Evolutionary conservation across 2,113 vertebrate species (phyloP), one percentile per base, ranked within the genome.

Genomic region (Rafetus swinhoei): DNA sequence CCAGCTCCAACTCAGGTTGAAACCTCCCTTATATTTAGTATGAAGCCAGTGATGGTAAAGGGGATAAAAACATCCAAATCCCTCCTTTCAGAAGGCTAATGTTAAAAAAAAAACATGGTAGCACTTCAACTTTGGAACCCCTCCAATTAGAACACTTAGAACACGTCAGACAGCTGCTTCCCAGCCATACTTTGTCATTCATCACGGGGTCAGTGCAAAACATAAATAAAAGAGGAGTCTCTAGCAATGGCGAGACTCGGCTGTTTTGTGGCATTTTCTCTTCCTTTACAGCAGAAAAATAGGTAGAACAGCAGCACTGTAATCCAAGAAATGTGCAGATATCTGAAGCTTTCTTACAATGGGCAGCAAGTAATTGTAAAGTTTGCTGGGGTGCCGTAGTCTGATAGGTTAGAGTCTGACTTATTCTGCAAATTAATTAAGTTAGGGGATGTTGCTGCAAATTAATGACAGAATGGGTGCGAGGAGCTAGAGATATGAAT

Each of bases 171-270:
- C 53, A 53, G 72, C 69, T 0, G 0, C 9, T 76, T 85, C 87
- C 93, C 87, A 94, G 94, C 69, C 94, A 88, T 10, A 91, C 54
- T 95, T 91, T 45, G 92, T 94, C 95, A 95, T 93, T 96, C 90
- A 88, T 2, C 1, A 74, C 11, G 59, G 45, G 82, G 81, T 96
- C 76, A 86, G 74, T 83, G 87, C 32, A 91, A 95, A 93, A 83
- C 65, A 95, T 94, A 96, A 97, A 96, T 96, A 97, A 96, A 92
- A 45, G 69, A 91, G 35, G 89, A 92, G 81, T 88, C 29, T 2
- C 91, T 91, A 93, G 88, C 83, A 93, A 84, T 79, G 32, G 79
- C 53, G 50, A 89, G 90, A 87, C 72, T 96, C 72, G 62, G 84
- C 74, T 96, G 39, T 76, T 96, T 7, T 21, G 13, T 87, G n/a